Base-by-base conservation (phyloP, 2,888 invertebrate genomes). In the Clistopyga incitator region DNA sequence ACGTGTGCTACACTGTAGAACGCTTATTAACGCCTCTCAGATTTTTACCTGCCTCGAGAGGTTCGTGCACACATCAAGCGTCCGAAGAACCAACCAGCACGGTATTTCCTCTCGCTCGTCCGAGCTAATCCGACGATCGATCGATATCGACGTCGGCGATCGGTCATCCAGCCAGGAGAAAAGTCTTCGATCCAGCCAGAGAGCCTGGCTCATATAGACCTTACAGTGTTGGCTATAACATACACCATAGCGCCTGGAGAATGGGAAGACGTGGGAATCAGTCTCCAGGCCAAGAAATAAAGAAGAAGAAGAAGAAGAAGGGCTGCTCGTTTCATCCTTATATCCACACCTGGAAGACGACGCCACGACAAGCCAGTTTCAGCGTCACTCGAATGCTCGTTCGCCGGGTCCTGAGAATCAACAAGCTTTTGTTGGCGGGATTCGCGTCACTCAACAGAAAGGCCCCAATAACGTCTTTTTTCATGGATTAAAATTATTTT, bases 141-240 rank as follows among this genome's bases (percentile, higher is more conserved):
- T 86, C 77, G 81, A 81, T 86, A 84, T 83, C 77, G 79, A 82
- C 82, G 78, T 54, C 65, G 59, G 64, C 81, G 81, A 86, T 82
- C 84, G 81, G 81, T 81, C 82, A 86, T 86, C 78, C 74, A 80
- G 74, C 59, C 75, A 70, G 38, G 68, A 74, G 80, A 56, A 80
- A 56, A 84, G 56, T 68, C 47, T 64, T 42, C n/a, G 25, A 47
- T 64, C 42, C 45, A 25, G 54, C 50, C 15, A n/a, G 38, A 20
- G 50, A 74, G 23, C 34, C 50, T 6, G 47, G 38, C 68, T 42
- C 61, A 29, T 25, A 29, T 25, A 59, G 56, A 64, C 64, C 29
- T 50, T 6, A 38, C 23, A 23, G 61, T 29, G 74, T 38, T 11
- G 23, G 38, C n/a, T 72, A 56, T 15, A 70, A 71, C 45, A 10